Evolutionary conservation across 2,797 vertebrate species (phyloP).

Genomic region (Vireo griseus): DNA sequence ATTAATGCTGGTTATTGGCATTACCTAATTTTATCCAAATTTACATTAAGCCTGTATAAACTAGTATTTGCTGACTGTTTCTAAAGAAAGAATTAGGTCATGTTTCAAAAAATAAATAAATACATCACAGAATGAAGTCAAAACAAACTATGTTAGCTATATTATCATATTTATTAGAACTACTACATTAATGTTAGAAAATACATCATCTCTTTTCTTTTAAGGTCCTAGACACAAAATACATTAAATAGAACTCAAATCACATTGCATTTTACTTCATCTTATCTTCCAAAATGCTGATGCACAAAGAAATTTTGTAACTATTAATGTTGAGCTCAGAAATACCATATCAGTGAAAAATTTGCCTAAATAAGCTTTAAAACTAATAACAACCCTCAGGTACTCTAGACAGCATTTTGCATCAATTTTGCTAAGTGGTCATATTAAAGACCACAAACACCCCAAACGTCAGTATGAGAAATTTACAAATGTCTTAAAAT

Average conservation of each 20-base stretch:
- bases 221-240: not conserved
- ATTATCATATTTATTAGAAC: not conserved
- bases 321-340: not conserved
- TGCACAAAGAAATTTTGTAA: not conserved
- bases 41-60: not conserved
- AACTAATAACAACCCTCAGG: not conserved
- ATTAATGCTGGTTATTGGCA: not conserved
- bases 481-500: not conserved
- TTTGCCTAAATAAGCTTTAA: not conserved
- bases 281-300: not conserved
- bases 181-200: not conserved
- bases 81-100: not conserved
- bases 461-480: not conserved
- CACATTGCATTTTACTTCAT: not conserved
- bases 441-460: not conserved
- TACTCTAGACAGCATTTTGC: not conserved
- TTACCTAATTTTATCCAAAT: not conserved
- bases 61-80: not conserved
- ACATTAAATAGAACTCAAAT: not conserved
- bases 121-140: not conserved
- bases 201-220: not conserved
- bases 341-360: not conserved
- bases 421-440: not conserved
- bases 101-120: not conserved
- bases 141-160: not conserved